Conservation (phyloP, 2,888 invertebrate species). For the Pilophorus perplexus region DNA sequence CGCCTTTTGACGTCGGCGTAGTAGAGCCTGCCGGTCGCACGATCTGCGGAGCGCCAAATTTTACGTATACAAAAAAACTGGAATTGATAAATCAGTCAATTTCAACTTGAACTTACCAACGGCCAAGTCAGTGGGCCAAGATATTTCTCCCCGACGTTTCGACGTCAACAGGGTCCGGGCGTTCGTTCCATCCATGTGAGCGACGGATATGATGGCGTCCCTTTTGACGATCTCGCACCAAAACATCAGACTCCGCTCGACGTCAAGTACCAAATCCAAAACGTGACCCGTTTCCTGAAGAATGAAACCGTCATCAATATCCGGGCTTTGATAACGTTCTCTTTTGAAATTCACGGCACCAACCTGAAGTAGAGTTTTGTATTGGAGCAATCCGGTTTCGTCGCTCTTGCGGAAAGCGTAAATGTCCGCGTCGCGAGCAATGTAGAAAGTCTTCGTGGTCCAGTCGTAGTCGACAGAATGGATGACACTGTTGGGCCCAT, state of each 20-base stretch:
- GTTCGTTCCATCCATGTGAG: conserved; percentile 64
- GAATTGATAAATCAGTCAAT: no score
- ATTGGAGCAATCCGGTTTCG: neutral
- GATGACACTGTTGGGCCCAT: conserved; percentile 8
- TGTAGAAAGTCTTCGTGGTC: conserved; percentile 12
- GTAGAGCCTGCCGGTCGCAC: conserved; percentile 68
- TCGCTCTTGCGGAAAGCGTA: neutral
- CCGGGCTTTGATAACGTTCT: neutral
- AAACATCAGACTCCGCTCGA: conserved; percentile 21
- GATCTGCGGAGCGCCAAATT: conserved; percentile 4
- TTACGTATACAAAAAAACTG: neutral
- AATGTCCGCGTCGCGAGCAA: conserved; percentile 23
- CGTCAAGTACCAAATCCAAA: conserved; percentile 18
- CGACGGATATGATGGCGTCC: conserved; percentile 50
- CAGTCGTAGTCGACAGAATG: conserved; percentile 18
- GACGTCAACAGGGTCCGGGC: conserved; percentile 57
- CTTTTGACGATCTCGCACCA: conserved; percentile 27
- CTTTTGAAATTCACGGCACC: no score
- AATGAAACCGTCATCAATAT: neutral
- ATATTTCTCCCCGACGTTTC: conserved; percentile 54
- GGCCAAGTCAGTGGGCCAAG: conserved; percentile 74
- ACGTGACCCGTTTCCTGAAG: conserved; percentile 7
- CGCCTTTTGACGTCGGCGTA: conserved; percentile 78
- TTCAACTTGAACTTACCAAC: conserved; percentile 69
- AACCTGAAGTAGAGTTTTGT: conserved; percentile 26